Evolutionary conservation across 2,888 invertebrate species (phyloP).

Genomic region (Saturnia pavonia): DNA sequence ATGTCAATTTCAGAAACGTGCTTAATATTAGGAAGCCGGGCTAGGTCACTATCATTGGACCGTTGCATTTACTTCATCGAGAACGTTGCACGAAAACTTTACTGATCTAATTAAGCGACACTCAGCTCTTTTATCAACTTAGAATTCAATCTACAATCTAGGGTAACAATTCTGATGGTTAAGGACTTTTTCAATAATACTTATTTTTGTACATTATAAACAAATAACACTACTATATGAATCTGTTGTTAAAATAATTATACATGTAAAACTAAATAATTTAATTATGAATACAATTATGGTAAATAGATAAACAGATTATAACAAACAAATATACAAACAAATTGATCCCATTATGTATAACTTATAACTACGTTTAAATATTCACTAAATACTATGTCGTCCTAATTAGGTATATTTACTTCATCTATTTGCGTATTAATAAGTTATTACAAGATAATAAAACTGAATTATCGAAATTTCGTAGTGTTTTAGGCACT

Average conservation of each 20-base stretch:
- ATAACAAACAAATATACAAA: constrained; percentile 48
- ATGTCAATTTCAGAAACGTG: too few relatives aligned
- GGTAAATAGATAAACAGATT: background rate
- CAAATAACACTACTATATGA: too few relatives aligned
- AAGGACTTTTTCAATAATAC: too few relatives aligned
- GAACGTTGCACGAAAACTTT: too few relatives aligned
- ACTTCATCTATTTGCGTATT: constrained; percentile 66
- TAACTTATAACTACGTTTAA: constrained; percentile 62
- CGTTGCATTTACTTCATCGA: too few relatives aligned
- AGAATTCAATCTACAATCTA: too few relatives aligned
- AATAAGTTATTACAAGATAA: constrained; percentile 68
- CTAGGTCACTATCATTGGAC: too few relatives aligned
- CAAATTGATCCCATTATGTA: constrained; percentile 75
- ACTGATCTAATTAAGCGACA: too few relatives aligned
- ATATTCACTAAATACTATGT: constrained; percentile 60
- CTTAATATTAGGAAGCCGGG: too few relatives aligned
- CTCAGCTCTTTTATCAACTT: too few relatives aligned
- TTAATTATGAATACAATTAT: background rate
- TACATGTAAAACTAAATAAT: background rate
- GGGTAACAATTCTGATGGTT: too few relatives aligned
- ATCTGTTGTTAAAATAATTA: background rate
- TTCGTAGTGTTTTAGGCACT: constrained; percentile 82
- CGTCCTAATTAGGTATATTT: constrained; percentile 48
- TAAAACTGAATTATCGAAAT: constrained; percentile 80
- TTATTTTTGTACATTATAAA: too few relatives aligned